Evolutionary conservation across 2,797 vertebrate genomes (phyloP).

Genomic region (Crax fasciolata): DNA sequence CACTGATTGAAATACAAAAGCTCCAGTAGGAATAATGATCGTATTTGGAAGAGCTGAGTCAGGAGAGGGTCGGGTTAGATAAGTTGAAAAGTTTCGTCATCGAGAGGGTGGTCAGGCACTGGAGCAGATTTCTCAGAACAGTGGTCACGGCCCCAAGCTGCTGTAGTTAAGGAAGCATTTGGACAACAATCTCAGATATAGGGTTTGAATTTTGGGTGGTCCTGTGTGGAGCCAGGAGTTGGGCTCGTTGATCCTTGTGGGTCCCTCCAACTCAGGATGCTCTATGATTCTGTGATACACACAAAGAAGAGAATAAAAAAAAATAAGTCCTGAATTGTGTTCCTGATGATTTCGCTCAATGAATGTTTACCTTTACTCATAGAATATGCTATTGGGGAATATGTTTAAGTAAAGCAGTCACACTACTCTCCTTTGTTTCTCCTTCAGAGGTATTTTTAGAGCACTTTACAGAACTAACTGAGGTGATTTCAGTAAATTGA

Average conservation of each 20-base stretch:
- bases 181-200: background rate
- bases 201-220: background rate
- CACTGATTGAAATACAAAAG: background rate
- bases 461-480: slow-evolving; percentile 25
- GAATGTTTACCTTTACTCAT: background rate
- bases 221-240: background rate
- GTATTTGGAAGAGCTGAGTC: background rate
- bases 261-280: background rate
- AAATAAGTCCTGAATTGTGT: background rate
- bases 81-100: background rate
- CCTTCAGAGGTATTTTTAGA: slow-evolving; percentile 34
- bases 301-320: background rate
- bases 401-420: background rate
- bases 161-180: background rate
- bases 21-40: background rate
- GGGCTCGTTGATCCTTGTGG: background rate
- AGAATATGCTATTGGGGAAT: background rate
- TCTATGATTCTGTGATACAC: background rate
- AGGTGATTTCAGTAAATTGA: slow-evolving; percentile 43
- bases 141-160: background rate
- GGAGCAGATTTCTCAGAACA: background rate
- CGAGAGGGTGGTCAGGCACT: background rate
- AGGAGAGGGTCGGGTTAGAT: background rate
- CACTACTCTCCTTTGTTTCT: slow-evolving; percentile 13
- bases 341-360: background rate